A percentile compares a stretch with the other conserved stretches of the same genome.
phyloP scores from a whole-genome alignment of 2,797 vertebrate species.

The Peromyscus eremicus region DNA sequence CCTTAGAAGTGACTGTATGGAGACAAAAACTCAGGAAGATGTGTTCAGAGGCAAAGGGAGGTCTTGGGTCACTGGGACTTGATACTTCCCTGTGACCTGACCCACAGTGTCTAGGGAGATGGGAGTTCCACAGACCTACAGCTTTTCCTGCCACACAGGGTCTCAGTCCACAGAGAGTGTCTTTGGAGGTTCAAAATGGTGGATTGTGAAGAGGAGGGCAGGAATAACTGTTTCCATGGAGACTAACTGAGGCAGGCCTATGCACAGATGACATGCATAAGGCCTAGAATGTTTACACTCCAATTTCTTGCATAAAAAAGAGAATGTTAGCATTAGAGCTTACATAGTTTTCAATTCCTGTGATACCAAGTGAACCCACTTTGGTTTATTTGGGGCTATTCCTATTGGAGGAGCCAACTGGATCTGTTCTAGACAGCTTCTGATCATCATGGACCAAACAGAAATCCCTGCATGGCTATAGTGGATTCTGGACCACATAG shows the following conservation, averaged over 20 bases:
- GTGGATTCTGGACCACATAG: too few relatives aligned
- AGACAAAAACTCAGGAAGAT: accelerated
- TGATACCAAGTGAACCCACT: accelerated
- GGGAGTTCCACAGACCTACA: accelerated
- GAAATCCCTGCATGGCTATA: accelerated
- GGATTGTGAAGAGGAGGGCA: accelerated
- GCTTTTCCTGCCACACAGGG: accelerated
- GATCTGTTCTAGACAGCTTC: neutral
- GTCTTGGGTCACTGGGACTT: neutral
- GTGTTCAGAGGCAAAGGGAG: too few relatives aligned
- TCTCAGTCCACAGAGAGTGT: neutral
- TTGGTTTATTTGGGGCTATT: accelerated
- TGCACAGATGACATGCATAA: neutral
- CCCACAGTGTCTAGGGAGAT: accelerated
- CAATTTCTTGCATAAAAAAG: neutral
- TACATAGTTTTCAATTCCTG: accelerated
- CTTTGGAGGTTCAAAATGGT: neutral
- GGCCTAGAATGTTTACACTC: neutral
- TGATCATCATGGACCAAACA: accelerated
- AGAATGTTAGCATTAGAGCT: accelerated
- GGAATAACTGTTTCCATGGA: neutral
- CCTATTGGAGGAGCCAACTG: too few relatives aligned
- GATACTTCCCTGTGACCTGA: too few relatives aligned
- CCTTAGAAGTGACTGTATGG: accelerated
- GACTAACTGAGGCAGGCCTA: too few relatives aligned